These are phyloP conservation scores for Coenobita brevimanus DNA, from an alignment of 1,140 invertebrate genomes.

Conservation along the genomic window DNA sequence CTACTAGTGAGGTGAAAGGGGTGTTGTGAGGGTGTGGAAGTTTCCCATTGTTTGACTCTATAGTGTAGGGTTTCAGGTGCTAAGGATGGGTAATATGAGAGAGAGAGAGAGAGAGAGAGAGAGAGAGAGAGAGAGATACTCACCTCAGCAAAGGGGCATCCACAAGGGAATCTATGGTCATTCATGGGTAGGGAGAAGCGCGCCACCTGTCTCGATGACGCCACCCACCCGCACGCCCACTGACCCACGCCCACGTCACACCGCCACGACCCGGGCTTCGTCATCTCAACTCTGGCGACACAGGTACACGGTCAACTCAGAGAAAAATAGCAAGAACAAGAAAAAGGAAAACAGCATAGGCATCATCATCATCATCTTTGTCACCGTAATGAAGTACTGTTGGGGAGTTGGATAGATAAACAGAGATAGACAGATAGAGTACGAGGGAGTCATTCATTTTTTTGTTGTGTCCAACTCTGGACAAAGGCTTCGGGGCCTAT, in stretches of 20 bases:
- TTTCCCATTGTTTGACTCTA: too few relatives aligned
- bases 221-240: conserved; percentile 76
- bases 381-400: too few relatives aligned
- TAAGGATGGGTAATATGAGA: too few relatives aligned
- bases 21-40: too few relatives aligned
- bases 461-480: too few relatives aligned
- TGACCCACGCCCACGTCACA: conserved; percentile 68
- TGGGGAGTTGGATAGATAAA: too few relatives aligned
- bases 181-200: conserved; percentile 71
- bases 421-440: too few relatives aligned
- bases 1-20: too few relatives aligned
- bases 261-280: conserved; percentile 23
- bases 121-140: not conserved
- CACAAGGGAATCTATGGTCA: conserved; percentile 75
- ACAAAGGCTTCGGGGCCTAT: too few relatives aligned
- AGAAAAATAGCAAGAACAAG: not conserved
- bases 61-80: too few relatives aligned
- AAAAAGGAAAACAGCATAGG: not conserved
- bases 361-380: too few relatives aligned
- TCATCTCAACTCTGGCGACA: conserved; percentile 2
- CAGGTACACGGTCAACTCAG: not conserved
- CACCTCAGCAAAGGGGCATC: conserved; percentile 71
- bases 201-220: conserved; percentile 74
- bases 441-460: too few relatives aligned
- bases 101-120: not conserved